Conservation (phyloP, 1,140 invertebrate genomes). For the Dendroctonus valens region DNA sequence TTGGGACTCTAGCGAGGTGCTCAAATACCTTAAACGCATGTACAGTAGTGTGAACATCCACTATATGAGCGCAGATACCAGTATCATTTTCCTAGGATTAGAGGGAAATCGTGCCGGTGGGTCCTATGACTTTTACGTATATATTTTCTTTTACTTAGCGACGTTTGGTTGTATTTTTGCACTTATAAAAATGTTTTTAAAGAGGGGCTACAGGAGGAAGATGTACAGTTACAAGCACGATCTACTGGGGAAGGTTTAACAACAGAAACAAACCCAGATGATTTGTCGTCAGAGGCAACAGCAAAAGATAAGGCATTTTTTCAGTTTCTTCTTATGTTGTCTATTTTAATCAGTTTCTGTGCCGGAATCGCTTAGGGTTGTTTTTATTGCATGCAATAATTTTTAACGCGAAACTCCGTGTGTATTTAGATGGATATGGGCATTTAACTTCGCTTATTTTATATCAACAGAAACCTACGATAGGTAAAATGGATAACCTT, state of each 20-base stretch:
- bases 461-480: too few species aligned
- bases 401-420: too few species aligned
- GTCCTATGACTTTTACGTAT: conserved; percentile 62
- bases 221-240: conserved; percentile 59
- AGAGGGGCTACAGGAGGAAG: conserved; percentile 69
- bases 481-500: too few species aligned
- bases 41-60: conserved; percentile 57
- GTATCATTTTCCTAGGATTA: conserved; percentile 39
- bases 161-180: conserved; percentile 69
- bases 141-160: conserved; percentile 68
- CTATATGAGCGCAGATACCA: conserved; percentile 47
- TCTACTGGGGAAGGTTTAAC: conserved; percentile 63
- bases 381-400: too few species aligned
- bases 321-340: conserved; percentile 1
- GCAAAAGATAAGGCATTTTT: conserved; percentile 33
- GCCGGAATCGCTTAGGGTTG: too few species aligned
- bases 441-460: too few species aligned
- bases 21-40: conserved; percentile 72
- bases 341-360: too few species aligned
- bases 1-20: conserved; percentile 71
- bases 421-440: too few species aligned
- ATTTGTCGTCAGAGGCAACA: conserved; percentile 2
- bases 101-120: conserved; percentile 19
- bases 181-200: conserved; percentile 74
- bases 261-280: not conserved